phyloP scores from a whole-genome alignment of 2,888 invertebrate genomes.

The Agrotis segetum region DNA sequence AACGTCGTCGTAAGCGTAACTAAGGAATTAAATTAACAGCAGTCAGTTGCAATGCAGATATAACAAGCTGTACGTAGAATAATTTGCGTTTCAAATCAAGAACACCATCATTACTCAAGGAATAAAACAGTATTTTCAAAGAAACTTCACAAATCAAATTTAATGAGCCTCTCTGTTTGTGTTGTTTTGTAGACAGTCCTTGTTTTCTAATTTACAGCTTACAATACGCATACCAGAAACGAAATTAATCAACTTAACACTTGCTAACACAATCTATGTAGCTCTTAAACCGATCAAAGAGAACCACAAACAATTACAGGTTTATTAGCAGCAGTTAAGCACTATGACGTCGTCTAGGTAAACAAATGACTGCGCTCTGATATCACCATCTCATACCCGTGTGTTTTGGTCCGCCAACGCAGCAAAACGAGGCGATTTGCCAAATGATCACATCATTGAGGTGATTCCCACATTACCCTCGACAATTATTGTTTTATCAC shows the following conservation, averaged over 20 bases:
- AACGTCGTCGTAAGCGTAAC: neutral
- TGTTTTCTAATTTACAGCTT: conserved; percentile 14
- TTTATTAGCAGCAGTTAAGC: conserved; percentile 32
- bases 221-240: conserved; percentile 1
- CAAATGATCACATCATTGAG: conserved; percentile 39
- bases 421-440: conserved; percentile 34
- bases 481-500: conserved; percentile 17
- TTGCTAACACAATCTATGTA: conserved; percentile 34
- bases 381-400: conserved; percentile 44
- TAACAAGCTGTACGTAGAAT: conserved; percentile 21
- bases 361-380: conserved; percentile 60
- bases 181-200: neutral
- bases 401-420: conserved; percentile 28
- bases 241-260: conserved; percentile 15
- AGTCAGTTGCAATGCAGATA: conserved; percentile 10
- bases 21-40: conserved; percentile 15
- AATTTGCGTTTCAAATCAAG: conserved; percentile 34
- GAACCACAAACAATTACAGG: conserved; percentile 33
- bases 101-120: conserved; percentile 10
- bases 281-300: conserved; percentile 29
- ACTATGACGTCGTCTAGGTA: conserved; percentile 52
- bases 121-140: conserved; percentile 9
- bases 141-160: conserved; percentile 5
- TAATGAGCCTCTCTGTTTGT: neutral
- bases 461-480: conserved; percentile 39